Conservation (phyloP, 2,797 vertebrate species). For the Tokudaia muenninki region DNA sequence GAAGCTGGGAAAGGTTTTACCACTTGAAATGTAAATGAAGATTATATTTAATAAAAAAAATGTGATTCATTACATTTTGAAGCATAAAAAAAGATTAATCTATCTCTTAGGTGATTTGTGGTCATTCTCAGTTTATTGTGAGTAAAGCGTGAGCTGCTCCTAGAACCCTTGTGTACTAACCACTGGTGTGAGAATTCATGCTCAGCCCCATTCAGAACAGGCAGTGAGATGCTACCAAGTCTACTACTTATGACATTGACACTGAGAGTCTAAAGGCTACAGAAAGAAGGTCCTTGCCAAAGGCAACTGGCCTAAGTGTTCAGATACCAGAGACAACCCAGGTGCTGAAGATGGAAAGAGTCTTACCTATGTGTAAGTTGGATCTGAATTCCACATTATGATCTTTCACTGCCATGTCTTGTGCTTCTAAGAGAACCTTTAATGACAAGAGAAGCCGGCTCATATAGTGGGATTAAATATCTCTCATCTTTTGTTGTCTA, state of each 20-base stretch:
- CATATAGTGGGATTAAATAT: constrained; percentile 51
- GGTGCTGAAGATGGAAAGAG: constrained; percentile 23
- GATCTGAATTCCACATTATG: constrained; percentile 98
- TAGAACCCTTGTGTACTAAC: constrained; percentile 41
- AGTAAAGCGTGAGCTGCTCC: not conserved
- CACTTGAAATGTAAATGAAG: too few relatives aligned
- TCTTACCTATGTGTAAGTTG: constrained; percentile 94
- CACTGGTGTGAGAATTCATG: not conserved
- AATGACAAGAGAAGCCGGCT: constrained; percentile 73
- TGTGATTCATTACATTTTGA: too few relatives aligned
- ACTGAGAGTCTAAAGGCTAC: not conserved
- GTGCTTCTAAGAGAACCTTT: constrained; percentile 97
- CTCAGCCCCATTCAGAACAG: not conserved
- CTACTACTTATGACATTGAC: constrained; percentile 5
- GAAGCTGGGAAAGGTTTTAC: too few relatives aligned
- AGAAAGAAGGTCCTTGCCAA: constrained; percentile 4
- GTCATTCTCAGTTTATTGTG: constrained; percentile 12
- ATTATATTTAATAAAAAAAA: too few relatives aligned
- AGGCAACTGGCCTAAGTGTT: constrained; percentile 27
- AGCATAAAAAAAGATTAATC: too few relatives aligned
- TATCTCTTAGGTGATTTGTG: not conserved
- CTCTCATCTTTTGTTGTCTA: constrained; percentile 64
- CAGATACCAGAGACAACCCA: constrained; percentile 42
- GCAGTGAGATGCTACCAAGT: not conserved
- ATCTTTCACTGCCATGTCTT: constrained; percentile 96